phyloP scores from a whole-genome alignment of 1,140 invertebrate species.

The Aporrectodea caliginosa region DNA sequence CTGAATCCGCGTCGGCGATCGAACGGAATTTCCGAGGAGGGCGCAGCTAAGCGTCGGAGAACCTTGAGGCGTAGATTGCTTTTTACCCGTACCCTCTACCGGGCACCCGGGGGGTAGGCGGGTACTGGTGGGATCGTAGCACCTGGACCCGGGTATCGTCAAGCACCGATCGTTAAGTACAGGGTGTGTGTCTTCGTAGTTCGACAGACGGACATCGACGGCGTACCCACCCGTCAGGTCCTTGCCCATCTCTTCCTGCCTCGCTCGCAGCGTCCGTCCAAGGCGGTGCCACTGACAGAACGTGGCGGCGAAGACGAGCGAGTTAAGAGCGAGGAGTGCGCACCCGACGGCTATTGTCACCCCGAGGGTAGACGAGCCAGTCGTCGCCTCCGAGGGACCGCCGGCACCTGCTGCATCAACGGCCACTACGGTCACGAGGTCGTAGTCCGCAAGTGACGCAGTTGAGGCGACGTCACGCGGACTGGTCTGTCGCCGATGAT shows the following conservation, averaged over 20 bases:
- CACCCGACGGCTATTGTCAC: constrained; percentile 91
- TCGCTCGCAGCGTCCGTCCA: not conserved
- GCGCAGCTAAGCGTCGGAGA: not conserved
- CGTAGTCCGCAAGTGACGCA: constrained; percentile 1
- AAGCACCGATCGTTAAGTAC: not conserved
- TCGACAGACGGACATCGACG: not conserved
- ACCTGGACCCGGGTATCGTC: not conserved
- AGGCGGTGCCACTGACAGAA: constrained; percentile 78
- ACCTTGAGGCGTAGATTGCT: not conserved
- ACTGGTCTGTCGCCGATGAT: not conserved
- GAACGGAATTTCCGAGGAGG: too few relatives aligned
- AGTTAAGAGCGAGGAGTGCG: constrained; percentile 80
- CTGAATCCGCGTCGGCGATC: not conserved
- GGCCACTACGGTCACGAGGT: constrained; percentile 44
- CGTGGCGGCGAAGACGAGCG: constrained; percentile 87
- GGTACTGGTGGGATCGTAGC: not conserved
- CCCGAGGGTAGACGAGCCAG: constrained; percentile 69
- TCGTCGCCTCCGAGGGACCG: not conserved
- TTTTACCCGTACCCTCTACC: not conserved
- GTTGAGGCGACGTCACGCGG: too few relatives aligned
- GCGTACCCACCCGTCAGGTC: not conserved
- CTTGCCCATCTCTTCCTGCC: not conserved
- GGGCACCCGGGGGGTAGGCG: not conserved
- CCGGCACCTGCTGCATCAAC: constrained; percentile 61
- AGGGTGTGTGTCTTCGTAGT: not conserved